Base-by-base conservation (phyloP, 2,888 invertebrate species). In the Lithodes maja region DNA sequence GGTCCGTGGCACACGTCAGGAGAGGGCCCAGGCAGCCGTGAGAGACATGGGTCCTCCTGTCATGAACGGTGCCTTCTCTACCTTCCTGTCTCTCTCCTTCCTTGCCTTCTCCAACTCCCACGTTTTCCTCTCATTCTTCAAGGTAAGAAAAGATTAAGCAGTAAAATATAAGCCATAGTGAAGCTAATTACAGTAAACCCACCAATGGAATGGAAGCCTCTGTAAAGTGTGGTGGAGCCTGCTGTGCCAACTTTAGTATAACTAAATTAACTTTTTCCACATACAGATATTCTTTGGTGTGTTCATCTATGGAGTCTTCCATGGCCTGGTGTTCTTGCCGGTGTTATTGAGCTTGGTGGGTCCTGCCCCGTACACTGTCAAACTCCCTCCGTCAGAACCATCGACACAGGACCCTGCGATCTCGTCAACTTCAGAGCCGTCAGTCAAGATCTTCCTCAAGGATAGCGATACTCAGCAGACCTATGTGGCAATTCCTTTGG, bases 1-100 rank as follows among this genome's bases (percentile, higher is more conserved):
- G 87, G 81, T 85, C 49, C 87, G 86, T 9, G 90, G 87, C 2
- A 55, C 86, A 9, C 71, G 92, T 9, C 50, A 89, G 92, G 93
- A 93, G 91, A 94, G 97, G 91, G 95, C 95, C 0, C 93, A 95
- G 75, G 94, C 95, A 92, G 96, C 97, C 0, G 95, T 97, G 0
- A 95, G 95, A 0, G 95, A 96, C 81, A 97, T 97, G 89, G 97
- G 97, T 3, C 93, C 93, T 33, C 93, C 93, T 3, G 93, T 93
- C 52, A 79, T 93, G 85, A 93, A 93, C 89, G 93, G 93, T 12
- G 93, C 93, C 12, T 93, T 93, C 91, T 93, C 93, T 86, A 93
- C 93, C 50, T 93, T 93, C 92, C 92, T 93, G 50, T 93, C 93
- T 17, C 93, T 93, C 86, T 84, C 93, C 55, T 92, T 93, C 50